These are phyloP conservation scores for Mimas tiliae DNA, from an alignment of 2,888 invertebrate genomes.

Conservation along the genomic window DNA sequence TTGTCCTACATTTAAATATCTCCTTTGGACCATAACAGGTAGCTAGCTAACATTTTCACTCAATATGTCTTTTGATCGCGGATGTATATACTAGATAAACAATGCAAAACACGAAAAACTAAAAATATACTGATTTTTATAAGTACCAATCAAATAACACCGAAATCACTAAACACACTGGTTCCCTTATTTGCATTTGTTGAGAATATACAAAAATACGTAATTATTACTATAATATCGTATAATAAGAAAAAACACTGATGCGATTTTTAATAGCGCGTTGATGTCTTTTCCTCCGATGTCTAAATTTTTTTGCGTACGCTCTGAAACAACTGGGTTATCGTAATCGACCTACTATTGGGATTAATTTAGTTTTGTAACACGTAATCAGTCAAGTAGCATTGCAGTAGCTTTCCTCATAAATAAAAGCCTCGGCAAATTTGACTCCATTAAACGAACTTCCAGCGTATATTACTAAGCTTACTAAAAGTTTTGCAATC, in stretches of 20 bases:
- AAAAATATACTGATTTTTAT: neutral
- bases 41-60: too few species aligned
- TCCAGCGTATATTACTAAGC: neutral
- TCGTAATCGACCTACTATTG: slow-evolving; percentile 23
- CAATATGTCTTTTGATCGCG: too few species aligned
- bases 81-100: too few species aligned
- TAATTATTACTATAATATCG: neutral
- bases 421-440: slow-evolving; percentile 16
- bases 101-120: too few species aligned
- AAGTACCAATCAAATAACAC: slow-evolving; percentile 39
- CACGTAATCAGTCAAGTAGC: slow-evolving; percentile 29
- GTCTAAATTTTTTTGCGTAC: neutral
- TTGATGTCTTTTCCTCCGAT: slow-evolving; percentile 54
- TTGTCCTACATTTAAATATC: too few species aligned
- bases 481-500: neutral
- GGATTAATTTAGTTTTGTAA: slow-evolving; percentile 29
- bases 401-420: slow-evolving; percentile 33
- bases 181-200: slow-evolving; percentile 49
- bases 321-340: slow-evolving; percentile 4
- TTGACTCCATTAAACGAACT: slow-evolving; percentile 19
- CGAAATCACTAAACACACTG: slow-evolving; percentile 44
- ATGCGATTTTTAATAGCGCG: slow-evolving; percentile 40
- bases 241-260: slow-evolving; percentile 10
- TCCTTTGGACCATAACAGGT: too few species aligned
- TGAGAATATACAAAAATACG: slow-evolving; percentile 1